phyloP scores from a whole-genome alignment of 2,888 invertebrate genomes.

The Eledona agricola region DNA sequence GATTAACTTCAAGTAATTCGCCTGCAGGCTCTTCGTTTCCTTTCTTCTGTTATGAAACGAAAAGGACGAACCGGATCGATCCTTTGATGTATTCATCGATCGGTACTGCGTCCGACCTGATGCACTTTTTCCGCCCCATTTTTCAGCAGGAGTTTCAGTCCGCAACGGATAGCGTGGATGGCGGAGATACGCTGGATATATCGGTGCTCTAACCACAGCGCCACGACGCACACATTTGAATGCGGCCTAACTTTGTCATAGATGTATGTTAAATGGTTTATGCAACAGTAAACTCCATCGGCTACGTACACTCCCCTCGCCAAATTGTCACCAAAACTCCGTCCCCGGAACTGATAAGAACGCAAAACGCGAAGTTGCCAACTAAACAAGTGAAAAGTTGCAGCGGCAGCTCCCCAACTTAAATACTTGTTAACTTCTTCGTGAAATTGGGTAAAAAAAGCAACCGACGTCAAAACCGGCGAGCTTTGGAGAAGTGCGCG shows the following conservation, averaged over 20 bases:
- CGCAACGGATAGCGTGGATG: conserved; percentile 32
- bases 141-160: conserved; percentile 15
- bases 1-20: no score
- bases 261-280: conserved; percentile 62
- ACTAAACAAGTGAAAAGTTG: conserved; percentile 5
- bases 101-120: no score
- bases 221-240: conserved; percentile 33
- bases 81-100: no score
- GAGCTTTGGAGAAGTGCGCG: conserved; percentile 4
- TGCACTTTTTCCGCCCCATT: no score
- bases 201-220: conserved; percentile 30
- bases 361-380: conserved; percentile 15
- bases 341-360: conserved; percentile 23
- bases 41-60: no score
- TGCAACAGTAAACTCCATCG: conserved; percentile 59
- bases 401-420: not conserved
- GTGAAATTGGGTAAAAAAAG: no score
- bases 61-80: no score
- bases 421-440: not conserved
- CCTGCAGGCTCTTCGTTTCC: no score
- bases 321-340: conserved; percentile 25
- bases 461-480: no score
- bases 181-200: conserved; percentile 33
- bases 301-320: conserved; percentile 35
- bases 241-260: conserved; percentile 56